These are phyloP conservation scores for Agrotis puta DNA, from an alignment of 2,888 invertebrate genomes.

Conservation along the genomic window DNA sequence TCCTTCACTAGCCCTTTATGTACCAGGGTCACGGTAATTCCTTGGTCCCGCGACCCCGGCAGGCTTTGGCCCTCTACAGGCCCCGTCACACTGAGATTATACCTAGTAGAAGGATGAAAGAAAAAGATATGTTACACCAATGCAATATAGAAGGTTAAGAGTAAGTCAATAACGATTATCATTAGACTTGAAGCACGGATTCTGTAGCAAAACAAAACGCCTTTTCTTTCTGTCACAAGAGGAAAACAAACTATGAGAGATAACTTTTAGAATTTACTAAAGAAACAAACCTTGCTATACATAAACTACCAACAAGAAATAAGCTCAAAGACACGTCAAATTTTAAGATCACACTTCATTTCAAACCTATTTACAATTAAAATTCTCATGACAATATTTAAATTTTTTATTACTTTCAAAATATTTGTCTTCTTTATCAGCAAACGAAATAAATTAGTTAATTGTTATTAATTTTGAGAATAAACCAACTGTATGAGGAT, in stretches of 20 bases:
- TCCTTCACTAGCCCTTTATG: no score
- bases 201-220: neutral
- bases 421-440: constrained; percentile 63
- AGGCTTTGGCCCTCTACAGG: no score
- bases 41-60: no score
- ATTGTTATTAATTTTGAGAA: no score
- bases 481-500: constrained; percentile 58
- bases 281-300: neutral
- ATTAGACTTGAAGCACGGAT: no score
- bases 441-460: constrained; percentile 56
- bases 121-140: no score
- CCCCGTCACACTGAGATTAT: no score
- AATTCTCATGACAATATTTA: constrained; percentile 33
- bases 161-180: no score
- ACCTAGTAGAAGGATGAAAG: no score
- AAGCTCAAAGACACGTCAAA: constrained; percentile 39
- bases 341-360: constrained; percentile 24
- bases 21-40: no score
- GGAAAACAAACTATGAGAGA: neutral
- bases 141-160: no score
- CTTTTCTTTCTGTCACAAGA: neutral
- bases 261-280: neutral
- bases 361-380: constrained; percentile 51
- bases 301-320: constrained; percentile 1
- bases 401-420: constrained; percentile 54